Conservation (phyloP, 2,888 invertebrate genomes). For the Argyresthia albistria region DNA sequence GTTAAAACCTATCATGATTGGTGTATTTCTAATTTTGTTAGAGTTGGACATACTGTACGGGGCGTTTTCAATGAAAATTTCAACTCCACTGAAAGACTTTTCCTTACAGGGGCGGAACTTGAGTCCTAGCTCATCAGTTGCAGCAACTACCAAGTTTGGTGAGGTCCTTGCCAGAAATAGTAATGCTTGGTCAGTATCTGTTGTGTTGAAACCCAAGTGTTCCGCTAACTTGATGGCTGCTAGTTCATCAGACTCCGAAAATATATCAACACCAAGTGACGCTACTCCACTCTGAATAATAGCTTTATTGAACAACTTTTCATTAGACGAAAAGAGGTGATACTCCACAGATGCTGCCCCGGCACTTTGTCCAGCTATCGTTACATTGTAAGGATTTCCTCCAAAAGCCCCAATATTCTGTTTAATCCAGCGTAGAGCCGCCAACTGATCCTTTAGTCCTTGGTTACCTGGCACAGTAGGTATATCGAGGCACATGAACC, state of each 20-base stretch:
- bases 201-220: conserved; percentile 1
- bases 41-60: neutral
- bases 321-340: conserved; percentile 49
- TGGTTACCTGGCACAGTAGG: conserved; percentile 53
- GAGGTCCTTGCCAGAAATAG: neutral
- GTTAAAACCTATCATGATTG: neutral
- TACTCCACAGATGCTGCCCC: conserved; percentile 44
- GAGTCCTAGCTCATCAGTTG: neutral
- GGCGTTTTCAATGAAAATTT: neutral
- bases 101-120: neutral
- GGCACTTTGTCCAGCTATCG: conserved; percentile 50
- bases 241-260: neutral
- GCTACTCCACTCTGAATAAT: conserved; percentile 44
- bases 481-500: conserved; percentile 52
- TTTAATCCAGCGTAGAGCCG: conserved; percentile 48
- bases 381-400: conserved; percentile 59
- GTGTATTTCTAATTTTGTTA: neutral
- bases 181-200: neutral
- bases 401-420: conserved; percentile 52
- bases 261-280: too few species aligned
- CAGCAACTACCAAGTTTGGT: neutral
- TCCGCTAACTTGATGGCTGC: neutral
- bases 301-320: conserved; percentile 49
- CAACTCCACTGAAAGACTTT: conserved; percentile 1
- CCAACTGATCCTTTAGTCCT: conserved; percentile 54